Conservation (phyloP, 2,113 vertebrate genomes). For the Bujurquina vittata region DNA sequence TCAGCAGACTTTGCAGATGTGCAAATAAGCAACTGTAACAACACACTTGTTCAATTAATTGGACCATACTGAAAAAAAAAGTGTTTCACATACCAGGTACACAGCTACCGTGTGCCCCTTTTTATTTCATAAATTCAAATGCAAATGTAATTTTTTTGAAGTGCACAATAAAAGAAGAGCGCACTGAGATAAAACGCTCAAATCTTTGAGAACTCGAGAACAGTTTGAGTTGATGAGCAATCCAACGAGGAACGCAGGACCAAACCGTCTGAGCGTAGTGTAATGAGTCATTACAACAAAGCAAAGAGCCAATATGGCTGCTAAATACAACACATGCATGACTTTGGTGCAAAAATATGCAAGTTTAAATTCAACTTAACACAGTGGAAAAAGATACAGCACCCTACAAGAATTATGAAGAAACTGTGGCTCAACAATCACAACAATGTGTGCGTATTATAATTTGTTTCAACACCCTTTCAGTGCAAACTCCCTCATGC, state of each 20-base stretch:
- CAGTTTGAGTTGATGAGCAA: not conserved
- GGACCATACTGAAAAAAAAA: not conserved
- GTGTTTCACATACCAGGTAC: not conserved
- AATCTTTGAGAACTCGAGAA: not conserved
- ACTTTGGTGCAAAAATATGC: not conserved
- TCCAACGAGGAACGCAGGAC: constrained; percentile 8
- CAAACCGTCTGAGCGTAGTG: not conserved
- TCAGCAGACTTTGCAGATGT: constrained; percentile 30
- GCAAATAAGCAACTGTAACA: not conserved
- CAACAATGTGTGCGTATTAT: too few species aligned
- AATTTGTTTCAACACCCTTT: too few species aligned
- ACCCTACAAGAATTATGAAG: not conserved
- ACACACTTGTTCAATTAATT: constrained; percentile 10
- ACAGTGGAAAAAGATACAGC: not conserved
- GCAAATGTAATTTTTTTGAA: not conserved
- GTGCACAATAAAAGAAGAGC: not conserved
- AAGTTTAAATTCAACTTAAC: not conserved
- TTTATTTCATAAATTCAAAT: not conserved
- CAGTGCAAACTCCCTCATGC: not conserved
- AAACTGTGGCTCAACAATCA: not conserved
- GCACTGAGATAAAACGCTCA: not conserved
- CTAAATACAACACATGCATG: not conserved
- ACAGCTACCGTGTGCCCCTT: too few species aligned
- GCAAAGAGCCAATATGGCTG: constrained; percentile 6
- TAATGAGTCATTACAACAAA: constrained; percentile 46